Conservation (phyloP, 1,140 invertebrate species). For the Eupristina koningsbergeri region DNA sequence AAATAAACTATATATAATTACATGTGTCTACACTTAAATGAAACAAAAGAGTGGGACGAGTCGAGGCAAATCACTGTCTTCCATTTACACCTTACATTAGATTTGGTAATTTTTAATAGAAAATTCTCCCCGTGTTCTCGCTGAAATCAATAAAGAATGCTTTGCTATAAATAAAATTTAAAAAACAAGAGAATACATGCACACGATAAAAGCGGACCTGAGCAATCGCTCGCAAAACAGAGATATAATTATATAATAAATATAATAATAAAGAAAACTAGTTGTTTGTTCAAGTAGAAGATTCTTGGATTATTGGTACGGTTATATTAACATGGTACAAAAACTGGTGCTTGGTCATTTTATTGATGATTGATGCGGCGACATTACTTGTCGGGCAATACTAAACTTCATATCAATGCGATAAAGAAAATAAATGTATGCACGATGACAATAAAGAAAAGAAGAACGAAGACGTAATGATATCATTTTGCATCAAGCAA, state of each 20-base stretch:
- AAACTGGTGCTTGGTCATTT: slow-evolving; percentile 48
- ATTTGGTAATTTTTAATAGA: slow-evolving; percentile 44
- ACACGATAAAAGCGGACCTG: slow-evolving; percentile 14
- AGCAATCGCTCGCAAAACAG: slow-evolving; percentile 4
- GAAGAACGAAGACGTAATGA: slow-evolving; percentile 3
- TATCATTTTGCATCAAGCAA: slow-evolving; percentile 36
- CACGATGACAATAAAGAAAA: slow-evolving; percentile 44
- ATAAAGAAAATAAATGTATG: slow-evolving; percentile 34
- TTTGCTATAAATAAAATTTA: slow-evolving; percentile 33
- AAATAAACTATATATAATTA: too few species aligned
- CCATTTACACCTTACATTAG: slow-evolving; percentile 44
- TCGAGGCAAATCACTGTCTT: slow-evolving; percentile 44
- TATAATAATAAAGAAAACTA: slow-evolving; percentile 21
- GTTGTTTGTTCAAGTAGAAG: slow-evolving; percentile 39
- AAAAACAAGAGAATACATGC: slow-evolving; percentile 24
- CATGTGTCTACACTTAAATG: slow-evolving; percentile 35
- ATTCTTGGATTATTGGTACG: slow-evolving; percentile 29
- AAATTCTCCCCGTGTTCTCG: slow-evolving; percentile 33
- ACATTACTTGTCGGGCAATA: slow-evolving; percentile 38
- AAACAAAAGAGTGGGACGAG: slow-evolving; percentile 16
- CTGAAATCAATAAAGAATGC: slow-evolving; percentile 22
- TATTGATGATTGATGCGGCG: slow-evolving; percentile 43
- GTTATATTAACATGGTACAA: slow-evolving; percentile 44
- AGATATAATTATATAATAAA: background rate
- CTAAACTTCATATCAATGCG: slow-evolving; percentile 43